A percentile compares a stretch with the other conserved stretches of the same genome.
These are phyloP conservation scores for Drosophila demipolita DNA, from an alignment of 2,888 invertebrate species.

Conservation along the genomic window DNA sequence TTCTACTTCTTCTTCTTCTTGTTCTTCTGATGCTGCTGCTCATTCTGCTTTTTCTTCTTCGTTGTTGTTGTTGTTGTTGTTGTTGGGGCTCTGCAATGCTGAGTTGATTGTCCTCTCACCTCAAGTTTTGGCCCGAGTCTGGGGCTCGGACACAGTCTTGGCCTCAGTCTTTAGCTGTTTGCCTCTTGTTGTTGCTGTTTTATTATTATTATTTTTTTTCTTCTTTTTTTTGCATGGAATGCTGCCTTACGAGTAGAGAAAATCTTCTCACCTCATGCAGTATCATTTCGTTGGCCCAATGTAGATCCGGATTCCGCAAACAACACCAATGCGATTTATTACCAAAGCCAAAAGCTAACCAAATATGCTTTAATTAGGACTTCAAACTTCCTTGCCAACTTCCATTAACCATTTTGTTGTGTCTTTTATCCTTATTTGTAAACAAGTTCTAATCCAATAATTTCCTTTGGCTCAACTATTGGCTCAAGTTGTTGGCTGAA, in stretches of 20 bases:
- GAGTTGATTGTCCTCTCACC: slow-evolving; percentile 80
- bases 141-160: slow-evolving; percentile 33
- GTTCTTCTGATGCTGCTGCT: slow-evolving; percentile 12
- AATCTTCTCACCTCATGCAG: slow-evolving; percentile 75
- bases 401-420: not conserved
- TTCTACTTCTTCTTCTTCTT: slow-evolving; percentile 9
- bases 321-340: slow-evolving; percentile 38
- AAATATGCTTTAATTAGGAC: slow-evolving; percentile 32
- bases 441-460: not conserved
- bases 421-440: not conserved
- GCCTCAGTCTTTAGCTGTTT: slow-evolving; percentile 17
- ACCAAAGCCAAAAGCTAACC: slow-evolving; percentile 23
- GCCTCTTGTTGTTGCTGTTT: slow-evolving; percentile 18
- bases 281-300: slow-evolving; percentile 46
- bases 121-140: slow-evolving; percentile 68
- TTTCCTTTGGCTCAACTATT: not conserved
- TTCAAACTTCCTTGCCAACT: slow-evolving; percentile 1
- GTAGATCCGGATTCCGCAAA: slow-evolving; percentile 54
- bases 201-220: slow-evolving; percentile 15
- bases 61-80: slow-evolving; percentile 40
- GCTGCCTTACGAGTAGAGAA: slow-evolving; percentile 78
- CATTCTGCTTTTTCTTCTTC: slow-evolving; percentile 19
- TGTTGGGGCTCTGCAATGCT: slow-evolving; percentile 44
- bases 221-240: slow-evolving; percentile 67
- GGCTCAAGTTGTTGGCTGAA: not conserved